Evolutionary conservation across 1,140 invertebrate genomes (phyloP).

Genomic region (Drosophila melanica): DNA sequence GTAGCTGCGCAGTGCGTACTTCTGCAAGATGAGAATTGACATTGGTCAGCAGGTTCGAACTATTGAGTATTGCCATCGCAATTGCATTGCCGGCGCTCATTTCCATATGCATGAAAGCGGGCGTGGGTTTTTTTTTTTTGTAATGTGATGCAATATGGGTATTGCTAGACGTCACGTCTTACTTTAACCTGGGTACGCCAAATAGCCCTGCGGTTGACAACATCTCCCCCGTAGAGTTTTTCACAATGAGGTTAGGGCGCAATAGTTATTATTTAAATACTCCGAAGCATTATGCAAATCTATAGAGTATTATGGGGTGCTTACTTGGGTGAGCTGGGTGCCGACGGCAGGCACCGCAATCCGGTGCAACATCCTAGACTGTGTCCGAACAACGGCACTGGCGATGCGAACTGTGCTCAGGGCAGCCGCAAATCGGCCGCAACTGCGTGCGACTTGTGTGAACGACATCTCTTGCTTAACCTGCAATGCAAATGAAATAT

Average conservation of each 20-base stretch:
- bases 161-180: neutral
- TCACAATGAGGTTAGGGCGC: constrained; percentile 72
- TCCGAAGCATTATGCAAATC: neutral
- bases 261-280: constrained; percentile 8
- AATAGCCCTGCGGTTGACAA: constrained; percentile 2
- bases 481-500: constrained; percentile 42
- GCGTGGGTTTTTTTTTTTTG: constrained; percentile 36
- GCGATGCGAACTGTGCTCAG: constrained; percentile 64
- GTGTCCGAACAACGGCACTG: constrained; percentile 56
- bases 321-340: constrained; percentile 72
- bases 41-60: constrained; percentile 9
- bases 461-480: constrained; percentile 68
- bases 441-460: constrained; percentile 79
- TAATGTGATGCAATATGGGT: constrained; percentile 60
- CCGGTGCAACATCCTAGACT: constrained; percentile 74
- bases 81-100: constrained; percentile 13
- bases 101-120: neutral
- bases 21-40: constrained; percentile 40
- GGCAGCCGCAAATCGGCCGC: constrained; percentile 73
- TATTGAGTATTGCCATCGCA: neutral
- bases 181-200: neutral
- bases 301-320: constrained; percentile 7
- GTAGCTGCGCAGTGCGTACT: constrained; percentile 50
- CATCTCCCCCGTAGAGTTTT: constrained; percentile 1
- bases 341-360: constrained; percentile 65